Base-by-base conservation (phyloP, 2,113 vertebrate species). In the Scomber scombrus region DNA sequence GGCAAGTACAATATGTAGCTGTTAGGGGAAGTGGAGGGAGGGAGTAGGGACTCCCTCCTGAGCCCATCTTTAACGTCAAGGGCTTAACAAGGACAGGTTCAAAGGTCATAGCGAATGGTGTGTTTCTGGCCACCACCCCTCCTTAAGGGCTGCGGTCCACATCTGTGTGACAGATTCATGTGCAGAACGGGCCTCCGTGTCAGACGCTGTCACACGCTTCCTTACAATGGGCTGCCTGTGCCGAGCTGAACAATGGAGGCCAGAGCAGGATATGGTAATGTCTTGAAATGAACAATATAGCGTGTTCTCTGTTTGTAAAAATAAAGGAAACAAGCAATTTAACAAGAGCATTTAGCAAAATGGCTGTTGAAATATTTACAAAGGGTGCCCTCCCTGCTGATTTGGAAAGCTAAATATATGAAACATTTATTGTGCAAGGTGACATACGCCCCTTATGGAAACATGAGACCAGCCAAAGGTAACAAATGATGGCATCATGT, bases 51-150 rank as follows among this genome's bases (percentile, higher is more conserved):
- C 21, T 75, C 70, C 80, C 81, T 84, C 70, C 71, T 74, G 65
- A 77, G 87, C 55, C 47, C 68, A 50, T 67, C 52, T 87, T 72
- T 74, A 60, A 54, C n/a, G 31, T 78, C 71, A 77, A 75, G 76
- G 70, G 70, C 75, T 85, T 86, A 89, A 91, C 87, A 90, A 92
- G 83, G 81, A 85, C 65, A 60, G 58, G 83, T 71, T 90, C 82
- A 91, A 88, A 92, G 89, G 87, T 89, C 43, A 7, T n/a, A 40
- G 54, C 1, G 2, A 75, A 52, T 77, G 68, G 71, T 75, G 84
- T 80, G 71, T 76, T 85, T 70, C 72, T 71, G 56, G 75, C 68
- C 81, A 43, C 58, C 47, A 4, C 77, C 72, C 58, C 57, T 80
- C 71, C 72, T 87, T 62, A 3, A 58, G 54, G 84, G 68, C 64